phyloP scores from a whole-genome alignment of 2,888 invertebrate species.

The Machimus atricapillus region DNA sequence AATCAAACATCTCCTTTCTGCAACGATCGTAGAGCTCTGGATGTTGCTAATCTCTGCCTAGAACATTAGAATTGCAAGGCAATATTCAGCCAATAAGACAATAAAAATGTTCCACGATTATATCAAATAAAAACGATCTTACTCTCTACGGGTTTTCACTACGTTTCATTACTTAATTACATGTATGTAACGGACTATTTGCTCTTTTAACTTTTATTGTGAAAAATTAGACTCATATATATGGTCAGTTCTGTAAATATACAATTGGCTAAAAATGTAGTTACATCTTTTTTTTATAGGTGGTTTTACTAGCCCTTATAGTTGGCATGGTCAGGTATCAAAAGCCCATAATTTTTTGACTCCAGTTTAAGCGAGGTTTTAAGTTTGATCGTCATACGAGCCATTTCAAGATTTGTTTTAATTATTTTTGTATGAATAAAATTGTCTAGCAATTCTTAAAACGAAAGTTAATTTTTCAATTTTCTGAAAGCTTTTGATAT shows the following conservation, averaged over 20 bases:
- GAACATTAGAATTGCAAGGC: neutral
- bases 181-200: neutral
- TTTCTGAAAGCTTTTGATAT: no score
- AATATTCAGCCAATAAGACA: neutral
- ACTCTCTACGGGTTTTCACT: neutral
- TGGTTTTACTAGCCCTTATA: no score
- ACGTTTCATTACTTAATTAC: neutral
- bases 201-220: neutral
- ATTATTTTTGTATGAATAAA: no score
- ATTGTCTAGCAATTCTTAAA: no score
- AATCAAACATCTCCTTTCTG: neutral
- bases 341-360: no score
- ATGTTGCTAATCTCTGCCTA: neutral
- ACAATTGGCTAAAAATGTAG: no score
- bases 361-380: no score
- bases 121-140: neutral
- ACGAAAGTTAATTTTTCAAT: no score
- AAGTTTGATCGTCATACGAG: no score
- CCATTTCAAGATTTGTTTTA: no score
- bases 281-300: no score
- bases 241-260: neutral
- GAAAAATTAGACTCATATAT: neutral
- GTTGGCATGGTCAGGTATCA: no score
- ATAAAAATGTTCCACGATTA: neutral
- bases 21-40: neutral